Evolutionary conservation across 2,888 invertebrate species (phyloP).

Genomic region (Glaucopsyche alexis): DNA sequence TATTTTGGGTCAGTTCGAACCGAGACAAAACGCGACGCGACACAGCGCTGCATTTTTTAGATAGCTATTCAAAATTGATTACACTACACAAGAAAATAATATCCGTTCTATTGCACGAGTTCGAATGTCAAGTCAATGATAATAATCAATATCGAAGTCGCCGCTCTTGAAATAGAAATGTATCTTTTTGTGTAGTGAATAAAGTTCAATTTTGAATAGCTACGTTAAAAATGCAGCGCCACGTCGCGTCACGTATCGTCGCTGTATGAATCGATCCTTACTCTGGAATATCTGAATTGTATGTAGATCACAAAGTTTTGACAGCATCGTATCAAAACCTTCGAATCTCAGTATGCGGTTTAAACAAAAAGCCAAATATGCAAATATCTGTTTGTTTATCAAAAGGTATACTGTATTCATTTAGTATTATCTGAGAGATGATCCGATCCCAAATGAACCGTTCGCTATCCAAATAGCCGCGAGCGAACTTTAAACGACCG

Average conservation of each 20-base stretch:
- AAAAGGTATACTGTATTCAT: slow-evolving; percentile 63
- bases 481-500: slow-evolving; percentile 43
- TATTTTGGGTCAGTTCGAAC: neutral
- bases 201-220: too few relatives aligned
- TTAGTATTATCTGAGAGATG: slow-evolving; percentile 65
- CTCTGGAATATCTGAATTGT: neutral
- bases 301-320: slow-evolving; percentile 21
- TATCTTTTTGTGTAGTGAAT: too few relatives aligned
- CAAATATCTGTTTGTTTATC: slow-evolving; percentile 75
- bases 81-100: too few relatives aligned
- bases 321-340: slow-evolving; percentile 51
- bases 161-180: too few relatives aligned
- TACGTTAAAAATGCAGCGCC: too few relatives aligned
- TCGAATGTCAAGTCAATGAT: too few relatives aligned
- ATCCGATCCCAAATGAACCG: slow-evolving; percentile 62
- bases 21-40: too few relatives aligned
- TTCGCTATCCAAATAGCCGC: slow-evolving; percentile 73
- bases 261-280: neutral
- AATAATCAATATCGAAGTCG: too few relatives aligned
- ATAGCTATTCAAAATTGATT: too few relatives aligned
- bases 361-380: slow-evolving; percentile 53
- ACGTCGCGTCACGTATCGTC: too few relatives aligned
- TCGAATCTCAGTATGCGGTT: slow-evolving; percentile 29
- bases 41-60: too few relatives aligned
- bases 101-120: too few relatives aligned